phyloP scores from a whole-genome alignment of 2,113 vertebrate genomes.

The Cinclus cinclus region DNA sequence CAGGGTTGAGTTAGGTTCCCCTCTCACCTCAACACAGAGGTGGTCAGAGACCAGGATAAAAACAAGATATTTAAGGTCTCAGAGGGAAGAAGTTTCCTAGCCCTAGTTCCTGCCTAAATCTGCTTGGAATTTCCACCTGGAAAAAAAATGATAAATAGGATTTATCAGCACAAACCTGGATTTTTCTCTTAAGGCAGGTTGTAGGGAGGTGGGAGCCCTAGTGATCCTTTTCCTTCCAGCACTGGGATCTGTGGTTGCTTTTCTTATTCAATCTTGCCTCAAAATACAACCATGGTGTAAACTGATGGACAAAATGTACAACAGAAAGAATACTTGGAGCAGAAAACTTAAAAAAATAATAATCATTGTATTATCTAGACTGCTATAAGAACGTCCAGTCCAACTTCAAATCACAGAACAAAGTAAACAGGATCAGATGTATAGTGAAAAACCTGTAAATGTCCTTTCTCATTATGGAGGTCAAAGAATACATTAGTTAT shows the following conservation, averaged over 20 bases:
- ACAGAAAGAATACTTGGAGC: not conserved
- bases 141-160: not conserved
- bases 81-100: not conserved
- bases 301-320: not conserved
- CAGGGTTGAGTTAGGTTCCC: not conserved
- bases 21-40: not conserved
- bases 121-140: not conserved
- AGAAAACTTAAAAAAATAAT: not conserved
- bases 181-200: not conserved
- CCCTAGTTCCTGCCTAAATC: not conserved
- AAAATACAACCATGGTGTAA: not conserved
- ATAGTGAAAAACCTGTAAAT: conserved; percentile 50
- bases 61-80: not conserved
- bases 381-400: not conserved
- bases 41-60: not conserved
- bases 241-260: not conserved
- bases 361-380: not conserved
- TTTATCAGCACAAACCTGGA: not conserved
- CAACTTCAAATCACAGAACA: conserved; percentile 22
- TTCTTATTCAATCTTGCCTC: not conserved
- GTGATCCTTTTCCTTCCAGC: not conserved
- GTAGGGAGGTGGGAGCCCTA: not conserved
- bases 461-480: conserved; percentile 73
- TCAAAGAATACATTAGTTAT: conserved; percentile 75
- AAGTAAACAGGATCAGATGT: conserved; percentile 59